phyloP scores from a whole-genome alignment of 2,113 vertebrate species.

The Cheirogaleus medius region DNA sequence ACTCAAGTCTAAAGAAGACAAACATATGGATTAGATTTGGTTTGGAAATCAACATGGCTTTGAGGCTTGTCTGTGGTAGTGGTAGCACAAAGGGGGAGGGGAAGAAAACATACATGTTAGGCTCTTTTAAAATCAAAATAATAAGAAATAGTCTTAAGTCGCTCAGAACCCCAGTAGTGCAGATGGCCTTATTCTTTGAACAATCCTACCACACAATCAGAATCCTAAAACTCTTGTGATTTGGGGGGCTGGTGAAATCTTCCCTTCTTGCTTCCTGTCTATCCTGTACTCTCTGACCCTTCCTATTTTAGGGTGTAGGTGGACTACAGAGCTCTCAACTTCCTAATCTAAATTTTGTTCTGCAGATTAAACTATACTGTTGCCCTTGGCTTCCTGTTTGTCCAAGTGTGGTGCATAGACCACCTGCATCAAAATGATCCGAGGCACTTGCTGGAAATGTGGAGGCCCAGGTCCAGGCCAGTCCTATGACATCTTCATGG shows the following conservation, averaged over 20 bases:
- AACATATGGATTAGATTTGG: conserved; percentile 64
- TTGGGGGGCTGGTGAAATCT: neutral
- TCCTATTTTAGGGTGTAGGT: neutral
- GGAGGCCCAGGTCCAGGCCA: neutral
- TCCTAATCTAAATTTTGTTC: neutral
- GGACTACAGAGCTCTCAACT: neutral
- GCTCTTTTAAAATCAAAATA: conserved; percentile 54
- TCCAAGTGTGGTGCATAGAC: neutral
- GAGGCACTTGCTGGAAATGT: neutral
- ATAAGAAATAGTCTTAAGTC: conserved; percentile 24
- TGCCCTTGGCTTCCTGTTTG: neutral
- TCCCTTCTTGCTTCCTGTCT: neutral
- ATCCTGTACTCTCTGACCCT: too few species aligned
- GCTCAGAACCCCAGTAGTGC: neutral
- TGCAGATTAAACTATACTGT: conserved; percentile 10
- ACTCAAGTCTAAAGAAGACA: conserved; percentile 30
- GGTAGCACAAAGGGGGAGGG: neutral
- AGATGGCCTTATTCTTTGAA: neutral
- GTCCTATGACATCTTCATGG: neutral
- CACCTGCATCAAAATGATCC: neutral
- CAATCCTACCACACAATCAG: neutral
- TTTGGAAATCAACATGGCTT: conserved; percentile 63
- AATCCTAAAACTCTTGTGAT: neutral
- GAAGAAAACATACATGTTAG: neutral
- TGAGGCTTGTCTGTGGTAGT: conserved; percentile 6